These are phyloP conservation scores for Tyria jacobaeae DNA, from an alignment of 2,888 invertebrate species.

Conservation along the genomic window DNA sequence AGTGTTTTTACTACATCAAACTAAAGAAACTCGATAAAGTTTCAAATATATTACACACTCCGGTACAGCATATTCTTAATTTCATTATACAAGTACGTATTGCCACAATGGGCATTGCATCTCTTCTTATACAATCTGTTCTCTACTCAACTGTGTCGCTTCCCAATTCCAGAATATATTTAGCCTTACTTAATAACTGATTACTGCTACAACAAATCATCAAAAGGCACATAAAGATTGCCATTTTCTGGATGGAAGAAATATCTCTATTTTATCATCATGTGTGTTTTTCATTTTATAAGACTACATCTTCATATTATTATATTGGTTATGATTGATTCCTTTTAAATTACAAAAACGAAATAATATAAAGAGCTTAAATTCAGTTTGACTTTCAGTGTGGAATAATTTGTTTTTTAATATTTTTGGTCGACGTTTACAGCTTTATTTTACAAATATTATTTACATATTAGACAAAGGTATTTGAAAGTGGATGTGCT, in stretches of 20 bases:
- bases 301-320: background rate
- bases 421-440: background rate
- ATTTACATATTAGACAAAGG: slow-evolving; percentile 4
- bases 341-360: background rate
- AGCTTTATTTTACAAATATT: background rate
- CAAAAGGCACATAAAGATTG: background rate
- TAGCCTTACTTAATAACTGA: background rate
- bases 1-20: background rate
- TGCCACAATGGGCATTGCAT: background rate
- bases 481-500: slow-evolving; percentile 35
- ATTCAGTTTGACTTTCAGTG: background rate
- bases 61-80: background rate
- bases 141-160: background rate
- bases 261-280: no score
- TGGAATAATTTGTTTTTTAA: background rate
- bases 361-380: background rate
- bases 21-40: background rate
- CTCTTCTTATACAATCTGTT: background rate
- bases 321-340: background rate
- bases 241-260: background rate
- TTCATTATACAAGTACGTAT: no score
- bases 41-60: background rate
- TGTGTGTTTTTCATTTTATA: no score
- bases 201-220: background rate
- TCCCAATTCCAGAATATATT: background rate